Base-by-base conservation (phyloP, 2,797 vertebrate genomes). In the Acropternis orthonyx region DNA sequence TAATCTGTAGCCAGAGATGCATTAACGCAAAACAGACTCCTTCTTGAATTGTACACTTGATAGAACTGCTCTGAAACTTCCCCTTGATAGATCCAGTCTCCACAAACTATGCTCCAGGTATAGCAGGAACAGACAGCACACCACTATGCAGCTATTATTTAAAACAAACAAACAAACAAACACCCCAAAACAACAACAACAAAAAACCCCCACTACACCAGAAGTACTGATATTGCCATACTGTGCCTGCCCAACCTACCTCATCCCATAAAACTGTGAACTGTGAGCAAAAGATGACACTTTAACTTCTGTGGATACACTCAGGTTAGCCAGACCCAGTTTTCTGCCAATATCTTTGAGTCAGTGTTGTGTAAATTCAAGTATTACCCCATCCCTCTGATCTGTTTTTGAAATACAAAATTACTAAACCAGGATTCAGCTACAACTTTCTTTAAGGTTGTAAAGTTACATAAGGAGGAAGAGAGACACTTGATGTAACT, bases 331-430 rank as follows among this genome's bases (percentile, higher is more conserved):
- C 89, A 95, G 85, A 84, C 39, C 9, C 26, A 58, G 23, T 21
- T 88, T 78, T 84, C 62, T 94, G 92, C 85, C 93, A 93, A 63
- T 34, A 63, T 86, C 93, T 78, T 96, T 94, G 79, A 79, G 85
- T 69, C 86, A 69, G 79, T 93, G 63, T 56, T 88, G 76, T 94
- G 66, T 52, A 92, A 93, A 91, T 84, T 93, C 17, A n/a, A 83
- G 76, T 49, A 66, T 48, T 75, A 73, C 62, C 79, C 62, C 24
- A 0, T 68, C 68, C 37, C 19, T 61, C 55, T 43, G 66, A 75
- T 85, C 95, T 95, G 95, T 52, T 96, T 96, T 91, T 94, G 91
- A 94, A 94, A 96, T 95, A 95, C 52, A 87, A 88, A 85, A 94
- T 96, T 94, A 93, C 88, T 95, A 96, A 96, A 96, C 61, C 93